Percentiles rank a stretch among this genome's conserved stretches.
phyloP scores from a whole-genome alignment of 2,888 invertebrate genomes.

The Acleris sparsana region DNA sequence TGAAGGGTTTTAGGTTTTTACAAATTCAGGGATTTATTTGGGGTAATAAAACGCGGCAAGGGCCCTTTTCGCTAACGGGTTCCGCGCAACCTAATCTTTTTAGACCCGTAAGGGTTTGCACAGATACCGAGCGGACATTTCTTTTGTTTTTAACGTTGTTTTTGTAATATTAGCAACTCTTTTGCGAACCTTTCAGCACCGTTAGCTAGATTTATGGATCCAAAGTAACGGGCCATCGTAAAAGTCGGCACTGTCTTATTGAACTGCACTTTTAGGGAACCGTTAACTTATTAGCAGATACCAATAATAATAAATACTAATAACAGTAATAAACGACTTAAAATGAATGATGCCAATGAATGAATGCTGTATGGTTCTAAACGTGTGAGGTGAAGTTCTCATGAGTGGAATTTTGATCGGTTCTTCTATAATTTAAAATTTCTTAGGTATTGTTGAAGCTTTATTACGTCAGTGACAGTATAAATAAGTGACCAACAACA shows the following conservation, averaged over 20 bases:
- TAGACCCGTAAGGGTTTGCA: constrained; percentile 43
- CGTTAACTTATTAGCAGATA: constrained; percentile 34
- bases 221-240: constrained; percentile 54
- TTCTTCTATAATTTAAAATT: neutral
- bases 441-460: no score
- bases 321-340: constrained; percentile 28
- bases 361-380: constrained; percentile 15
- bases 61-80: constrained; percentile 59
- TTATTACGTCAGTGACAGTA: no score
- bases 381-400: constrained; percentile 2
- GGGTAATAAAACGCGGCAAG: constrained; percentile 60
- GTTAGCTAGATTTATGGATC: constrained; percentile 49
- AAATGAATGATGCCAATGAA: constrained; percentile 28
- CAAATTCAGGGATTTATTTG: constrained; percentile 52
- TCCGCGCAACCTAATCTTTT: constrained; percentile 47
- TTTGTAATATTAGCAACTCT: constrained; percentile 59
- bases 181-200: constrained; percentile 55
- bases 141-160: constrained; percentile 55
- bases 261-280: constrained; percentile 35
- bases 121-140: constrained; percentile 47
- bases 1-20: constrained; percentile 36
- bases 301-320: constrained; percentile 36
- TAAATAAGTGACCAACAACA: no score
- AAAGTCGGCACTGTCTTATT: constrained; percentile 55
- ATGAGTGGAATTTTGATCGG: neutral